Evolutionary conservation across 2,113 vertebrate species (phyloP), one percentile per base, ranked within the genome.

Genomic region (Psittacus erithacus): DNA sequence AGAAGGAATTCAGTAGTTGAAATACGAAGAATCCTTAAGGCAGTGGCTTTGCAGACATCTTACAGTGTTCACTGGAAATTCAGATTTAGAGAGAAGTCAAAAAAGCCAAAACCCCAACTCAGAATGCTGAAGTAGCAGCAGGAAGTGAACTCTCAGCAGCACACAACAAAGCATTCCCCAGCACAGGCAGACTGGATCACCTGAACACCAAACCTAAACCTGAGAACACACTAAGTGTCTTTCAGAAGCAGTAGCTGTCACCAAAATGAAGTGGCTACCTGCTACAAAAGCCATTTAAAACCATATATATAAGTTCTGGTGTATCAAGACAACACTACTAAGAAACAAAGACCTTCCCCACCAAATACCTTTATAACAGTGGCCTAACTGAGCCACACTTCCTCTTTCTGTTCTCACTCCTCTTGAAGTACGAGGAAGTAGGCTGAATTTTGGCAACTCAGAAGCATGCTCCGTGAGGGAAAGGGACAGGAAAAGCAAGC

Each of bases 141-240:
- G 43, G 49, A 78, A 47, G 14, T 15, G 11, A 16, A 11, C 18
- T 55, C 28, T 6, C 6, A 39, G 50, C 38, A 35, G 29, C 2
- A 10, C 10, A 18, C 22, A 41, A 12, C 24, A 35, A 38, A 63
- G 29, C 27, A 10, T 7, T 31, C 25, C 79, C 60, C 33, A n/a
- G 60, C 43, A 9, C 53, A n/a, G 43, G 69, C 17, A 47, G 52
- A 6, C 17, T 39, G 35, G 20, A 11, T 24, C 47, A 53, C 14
- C 46, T 25, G 55, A 59, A 59, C 20, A n/a, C 33, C 55, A 19
- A 67, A 65, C 18, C 15, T 25, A n/a, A 46, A 52, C 24, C 57
- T 20, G 23, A 57, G 23, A 47, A n/a, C 24, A 23, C 1, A 6
- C 3, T 1, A 6, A 38, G 17, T 11, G 49, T 9, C 50, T 39